Evolutionary conservation across 1,140 invertebrate species (phyloP).

Genomic region (Drosophila pandora): DNA sequence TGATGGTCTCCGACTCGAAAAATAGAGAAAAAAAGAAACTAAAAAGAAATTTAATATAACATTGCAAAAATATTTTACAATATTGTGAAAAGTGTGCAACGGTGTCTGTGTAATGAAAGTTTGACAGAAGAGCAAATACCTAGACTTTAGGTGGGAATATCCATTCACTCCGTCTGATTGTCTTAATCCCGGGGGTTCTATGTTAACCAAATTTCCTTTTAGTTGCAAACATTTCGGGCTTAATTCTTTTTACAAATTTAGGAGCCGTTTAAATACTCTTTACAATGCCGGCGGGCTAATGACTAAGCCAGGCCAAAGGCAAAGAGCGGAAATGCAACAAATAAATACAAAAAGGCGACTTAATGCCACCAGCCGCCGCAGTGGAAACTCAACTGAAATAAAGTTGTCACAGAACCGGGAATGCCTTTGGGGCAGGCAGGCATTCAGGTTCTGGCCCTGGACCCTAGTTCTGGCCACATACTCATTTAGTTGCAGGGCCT

Average conservation of each 20-base stretch:
- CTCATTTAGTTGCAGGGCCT: constrained; percentile 64
- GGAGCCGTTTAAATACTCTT: constrained; percentile 56
- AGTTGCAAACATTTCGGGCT: constrained; percentile 10
- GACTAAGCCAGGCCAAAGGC: constrained; percentile 56
- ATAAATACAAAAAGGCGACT: constrained; percentile 68
- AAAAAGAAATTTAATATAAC: constrained; percentile 42
- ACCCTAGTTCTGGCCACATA: constrained; percentile 49
- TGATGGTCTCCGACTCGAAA: constrained; percentile 34
- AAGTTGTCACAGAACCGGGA: constrained; percentile 65
- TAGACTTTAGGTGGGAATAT: not conserved
- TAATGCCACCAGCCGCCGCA: constrained; percentile 51
- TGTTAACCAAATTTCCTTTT: constrained; percentile 20
- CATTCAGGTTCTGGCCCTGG: constrained; percentile 13
- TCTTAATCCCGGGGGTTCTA: constrained; percentile 13
- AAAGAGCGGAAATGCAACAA: constrained; percentile 71
- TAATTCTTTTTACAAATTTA: constrained; percentile 52
- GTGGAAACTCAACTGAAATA: constrained; percentile 60
- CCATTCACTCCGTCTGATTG: constrained; percentile 35
- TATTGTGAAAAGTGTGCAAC: not conserved
- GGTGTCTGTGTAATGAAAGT: constrained; percentile 5
- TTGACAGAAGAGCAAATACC: constrained; percentile 2
- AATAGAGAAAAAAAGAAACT: constrained; percentile 27
- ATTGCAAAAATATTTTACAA: constrained; percentile 37
- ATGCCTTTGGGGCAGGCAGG: constrained; percentile 34
- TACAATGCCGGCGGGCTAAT: constrained; percentile 57